These are phyloP conservation scores for Drosophila athabasca DNA, from an alignment of 1,140 invertebrate genomes.

Conservation along the genomic window DNA sequence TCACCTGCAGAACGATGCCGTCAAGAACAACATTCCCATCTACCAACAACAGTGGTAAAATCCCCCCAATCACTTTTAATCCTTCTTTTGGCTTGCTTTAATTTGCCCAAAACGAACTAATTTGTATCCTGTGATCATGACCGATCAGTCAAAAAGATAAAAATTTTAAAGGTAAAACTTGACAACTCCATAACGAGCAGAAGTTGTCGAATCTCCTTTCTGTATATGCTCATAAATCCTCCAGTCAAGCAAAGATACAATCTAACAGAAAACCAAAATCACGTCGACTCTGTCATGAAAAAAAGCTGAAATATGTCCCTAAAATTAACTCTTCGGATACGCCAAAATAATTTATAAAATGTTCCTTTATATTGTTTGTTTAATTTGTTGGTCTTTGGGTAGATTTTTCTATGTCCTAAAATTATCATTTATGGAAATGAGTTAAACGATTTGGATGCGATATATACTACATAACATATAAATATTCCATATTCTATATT, in stretches of 20 bases:
- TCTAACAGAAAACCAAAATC: slow-evolving; percentile 16
- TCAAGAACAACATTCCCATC: slow-evolving; percentile 83
- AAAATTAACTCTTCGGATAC: slow-evolving; percentile 2
- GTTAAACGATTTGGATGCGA: slow-evolving; percentile 32
- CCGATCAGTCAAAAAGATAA: slow-evolving; percentile 9
- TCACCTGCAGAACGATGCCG: slow-evolving; percentile 72
- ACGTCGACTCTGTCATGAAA: neutral
- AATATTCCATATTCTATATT: slow-evolving; percentile 69
- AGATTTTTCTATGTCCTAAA: slow-evolving; percentile 10
- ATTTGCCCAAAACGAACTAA: slow-evolving; percentile 20
- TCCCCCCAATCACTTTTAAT: slow-evolving; percentile 10
- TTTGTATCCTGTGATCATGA: slow-evolving; percentile 1
- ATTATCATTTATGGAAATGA: slow-evolving; percentile 26
- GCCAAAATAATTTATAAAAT: slow-evolving; percentile 37
- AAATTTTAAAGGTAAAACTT: slow-evolving; percentile 15
- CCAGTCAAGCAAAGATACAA: slow-evolving; percentile 12
- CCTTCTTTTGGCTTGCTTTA: slow-evolving; percentile 26
- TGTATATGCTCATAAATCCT: slow-evolving; percentile 19
- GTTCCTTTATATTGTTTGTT: slow-evolving; percentile 8
- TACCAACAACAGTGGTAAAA: slow-evolving; percentile 83
- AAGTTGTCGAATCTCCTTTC: slow-evolving; percentile 26
- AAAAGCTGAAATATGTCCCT: neutral
- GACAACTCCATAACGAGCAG: neutral
- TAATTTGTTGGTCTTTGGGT: slow-evolving; percentile 18
- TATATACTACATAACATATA: slow-evolving; percentile 48